These are phyloP conservation scores for Hippocampus kuda DNA, from an alignment of 2,797 vertebrate species.

Conservation along the genomic window DNA sequence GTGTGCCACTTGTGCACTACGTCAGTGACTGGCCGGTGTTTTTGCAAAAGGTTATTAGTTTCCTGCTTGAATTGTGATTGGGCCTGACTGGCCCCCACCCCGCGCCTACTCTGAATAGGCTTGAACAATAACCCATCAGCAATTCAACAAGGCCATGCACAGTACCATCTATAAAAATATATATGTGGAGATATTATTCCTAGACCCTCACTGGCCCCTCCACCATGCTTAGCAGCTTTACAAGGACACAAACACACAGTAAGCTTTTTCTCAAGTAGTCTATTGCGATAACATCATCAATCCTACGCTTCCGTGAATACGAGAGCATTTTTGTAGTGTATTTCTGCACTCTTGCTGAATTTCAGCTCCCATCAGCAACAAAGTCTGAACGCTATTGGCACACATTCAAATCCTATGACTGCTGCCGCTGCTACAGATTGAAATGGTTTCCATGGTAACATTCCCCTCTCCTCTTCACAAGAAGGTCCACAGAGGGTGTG, in stretches of 20 bases:
- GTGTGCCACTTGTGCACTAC: background rate
- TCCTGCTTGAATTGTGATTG: background rate
- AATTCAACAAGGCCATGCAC: background rate
- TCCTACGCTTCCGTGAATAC: conserved; percentile 35
- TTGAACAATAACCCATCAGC: background rate
- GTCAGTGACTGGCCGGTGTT: background rate
- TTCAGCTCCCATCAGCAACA: conserved; percentile 63
- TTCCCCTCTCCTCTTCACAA: conserved; percentile 77
- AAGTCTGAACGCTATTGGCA: conserved; percentile 59
- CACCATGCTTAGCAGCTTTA: conserved; percentile 15
- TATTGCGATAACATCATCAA: conserved; percentile 49
- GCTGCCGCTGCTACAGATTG: conserved; percentile 68
- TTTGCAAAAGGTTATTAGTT: conserved; percentile 4
- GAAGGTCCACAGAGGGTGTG: conserved; percentile 65
- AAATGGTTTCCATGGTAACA: conserved; percentile 91
- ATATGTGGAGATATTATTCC: conserved; percentile 7
- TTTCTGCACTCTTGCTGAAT: conserved; percentile 59
- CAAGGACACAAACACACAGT: conserved; percentile 3
- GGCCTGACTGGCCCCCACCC: background rate
- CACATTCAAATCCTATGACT: conserved; percentile 33
- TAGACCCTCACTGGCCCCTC: conserved; percentile 16
- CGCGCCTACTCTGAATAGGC: background rate
- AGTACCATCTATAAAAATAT: background rate
- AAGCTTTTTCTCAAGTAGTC: conserved; percentile 30
- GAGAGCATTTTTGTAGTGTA: conserved; percentile 49